phyloP scores from a whole-genome alignment of 2,797 vertebrate genomes.

The Aythya fuligula region DNA sequence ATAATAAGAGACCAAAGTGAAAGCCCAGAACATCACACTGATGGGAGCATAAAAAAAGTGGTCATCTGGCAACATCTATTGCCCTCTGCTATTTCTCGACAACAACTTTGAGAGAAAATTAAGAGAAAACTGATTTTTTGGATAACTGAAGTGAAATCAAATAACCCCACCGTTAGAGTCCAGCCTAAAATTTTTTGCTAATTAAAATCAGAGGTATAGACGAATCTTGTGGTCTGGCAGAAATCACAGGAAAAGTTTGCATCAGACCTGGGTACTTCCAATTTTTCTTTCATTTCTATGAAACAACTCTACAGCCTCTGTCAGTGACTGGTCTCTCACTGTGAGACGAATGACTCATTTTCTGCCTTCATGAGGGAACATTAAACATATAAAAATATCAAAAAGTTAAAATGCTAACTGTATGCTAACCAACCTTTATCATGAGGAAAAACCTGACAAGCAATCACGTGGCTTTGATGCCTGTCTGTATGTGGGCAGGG shows the following conservation, averaged over 20 bases:
- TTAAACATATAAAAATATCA: constrained; percentile 14
- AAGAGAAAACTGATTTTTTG: not conserved
- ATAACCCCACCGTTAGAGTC: not conserved
- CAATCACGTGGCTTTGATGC: not conserved
- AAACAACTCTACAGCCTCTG: not conserved
- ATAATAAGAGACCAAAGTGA: not conserved
- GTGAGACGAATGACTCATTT: constrained; percentile 10
- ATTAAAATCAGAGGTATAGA: not conserved
- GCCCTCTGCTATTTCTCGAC: not conserved
- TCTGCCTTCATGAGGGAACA: not conserved
- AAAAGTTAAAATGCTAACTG: not conserved
- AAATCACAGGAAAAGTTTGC: not conserved
- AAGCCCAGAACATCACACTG: not conserved
- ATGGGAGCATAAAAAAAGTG: not conserved
- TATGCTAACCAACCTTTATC: not conserved
- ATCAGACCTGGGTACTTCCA: not conserved
- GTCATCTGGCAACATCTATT: not conserved
- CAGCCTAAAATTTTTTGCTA: not conserved
- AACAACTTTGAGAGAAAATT: not conserved
- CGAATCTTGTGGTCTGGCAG: not conserved
- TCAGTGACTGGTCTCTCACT: not conserved
- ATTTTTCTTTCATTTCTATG: not conserved
- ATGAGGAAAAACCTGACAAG: not conserved
- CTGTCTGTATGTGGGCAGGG: not conserved
- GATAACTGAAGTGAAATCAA: not conserved